Evolutionary conservation across 2,113 vertebrate genomes (phyloP), one percentile per base, ranked within the genome.

Genomic region (Lampris megalopsis): DNA sequence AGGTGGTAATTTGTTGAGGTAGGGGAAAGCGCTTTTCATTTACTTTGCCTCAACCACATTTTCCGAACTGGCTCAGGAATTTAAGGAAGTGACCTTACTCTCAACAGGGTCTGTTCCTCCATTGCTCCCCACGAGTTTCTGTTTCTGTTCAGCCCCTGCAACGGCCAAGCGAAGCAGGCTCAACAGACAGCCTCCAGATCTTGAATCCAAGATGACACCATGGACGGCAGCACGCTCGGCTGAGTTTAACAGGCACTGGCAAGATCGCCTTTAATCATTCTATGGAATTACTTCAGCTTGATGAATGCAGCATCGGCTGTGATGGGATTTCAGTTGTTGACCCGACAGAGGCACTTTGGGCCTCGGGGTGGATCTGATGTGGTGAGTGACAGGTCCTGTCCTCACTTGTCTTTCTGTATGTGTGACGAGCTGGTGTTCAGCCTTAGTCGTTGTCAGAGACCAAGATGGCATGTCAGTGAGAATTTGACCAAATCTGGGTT

Each of bases 291-390:
- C 83, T 78, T 68, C 59, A 63, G 47, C 84, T 75, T 86, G 80
- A 89, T 81, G 68, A 88, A 78, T 82, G 76, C 78, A 77, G 38
- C 86, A 78, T 68, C 49, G 81, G 77, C 84, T 62, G 82, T 85
- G 88, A 88, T 84, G 87, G 88, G 64, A 79, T 86, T 84, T 84
- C 73, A 86, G 89, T 89, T 88, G 87, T 83, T 81, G 90, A 90
- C 82, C 87, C 82, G 89, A 87, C 90, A 86, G 82, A 83, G 65
- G 71, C 84, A 80, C 80, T 90, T 88, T 63, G 71, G 66, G 82
- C 50, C 11, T 88, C 77, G 57, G 85, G 73, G 73, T 62, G 68
- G 83, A 84, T 90, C 70, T 70, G 86, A 49, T 50, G 68, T 36
- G 64, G 36, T 87, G 85, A 92, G 52, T 89, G 90, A 86, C 86